These are phyloP conservation scores for Clarias batrachus DNA, from an alignment of 2,113 vertebrate genomes.

Conservation along the genomic window DNA sequence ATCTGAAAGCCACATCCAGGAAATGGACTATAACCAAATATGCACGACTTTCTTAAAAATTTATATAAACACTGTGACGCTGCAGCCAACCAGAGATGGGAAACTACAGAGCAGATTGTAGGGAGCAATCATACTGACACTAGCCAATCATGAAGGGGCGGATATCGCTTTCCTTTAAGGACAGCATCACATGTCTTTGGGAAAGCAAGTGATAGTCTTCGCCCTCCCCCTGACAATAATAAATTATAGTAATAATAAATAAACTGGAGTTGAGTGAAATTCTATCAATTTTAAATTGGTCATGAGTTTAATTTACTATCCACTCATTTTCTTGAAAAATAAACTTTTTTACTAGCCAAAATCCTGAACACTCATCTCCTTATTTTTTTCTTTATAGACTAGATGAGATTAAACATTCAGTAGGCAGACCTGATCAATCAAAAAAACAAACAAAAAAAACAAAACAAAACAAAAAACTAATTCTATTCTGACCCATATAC, in stretches of 20 bases:
- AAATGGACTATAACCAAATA: neutral
- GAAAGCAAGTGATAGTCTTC: too few relatives aligned
- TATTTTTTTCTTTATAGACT: neutral
- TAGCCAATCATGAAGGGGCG: too few relatives aligned
- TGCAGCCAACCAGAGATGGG: too few relatives aligned
- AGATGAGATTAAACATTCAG: neutral
- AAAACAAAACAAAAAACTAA: neutral
- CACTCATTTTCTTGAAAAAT: neutral
- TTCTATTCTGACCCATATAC: too few relatives aligned
- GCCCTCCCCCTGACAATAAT: too few relatives aligned
- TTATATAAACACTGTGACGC: too few relatives aligned
- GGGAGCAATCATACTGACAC: too few relatives aligned
- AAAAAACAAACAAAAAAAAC: neutral
- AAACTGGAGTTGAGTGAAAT: neutral
- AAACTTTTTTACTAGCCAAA: neutral
- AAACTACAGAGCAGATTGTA: too few relatives aligned
- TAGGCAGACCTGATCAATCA: neutral
- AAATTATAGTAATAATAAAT: too few relatives aligned
- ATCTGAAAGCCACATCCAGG: neutral
- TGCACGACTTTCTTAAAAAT: too few relatives aligned
- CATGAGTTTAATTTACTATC: neutral
- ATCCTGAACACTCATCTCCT: neutral
- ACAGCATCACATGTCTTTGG: too few relatives aligned
- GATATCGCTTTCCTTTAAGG: too few relatives aligned
- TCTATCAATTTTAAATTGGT: neutral